phyloP scores from a whole-genome alignment of 2,113 vertebrate genomes.

The Cinclus cinclus region DNA sequence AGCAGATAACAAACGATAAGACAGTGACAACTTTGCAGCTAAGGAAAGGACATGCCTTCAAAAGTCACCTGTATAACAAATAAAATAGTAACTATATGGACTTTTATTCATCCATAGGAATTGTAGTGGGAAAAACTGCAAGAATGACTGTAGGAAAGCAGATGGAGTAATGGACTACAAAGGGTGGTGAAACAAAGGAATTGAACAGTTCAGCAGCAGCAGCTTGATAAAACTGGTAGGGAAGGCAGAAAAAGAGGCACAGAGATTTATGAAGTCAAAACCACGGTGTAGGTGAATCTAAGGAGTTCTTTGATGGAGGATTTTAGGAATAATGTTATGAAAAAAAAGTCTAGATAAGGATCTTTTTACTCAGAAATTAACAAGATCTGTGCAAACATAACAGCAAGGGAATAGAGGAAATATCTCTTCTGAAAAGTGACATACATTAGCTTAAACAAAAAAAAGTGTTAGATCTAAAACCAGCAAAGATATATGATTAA shows the following conservation, averaged over 20 bases:
- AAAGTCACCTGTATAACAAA: not conserved
- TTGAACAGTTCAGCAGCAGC: not conserved
- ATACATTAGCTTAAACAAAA: not conserved
- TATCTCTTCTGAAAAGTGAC: not conserved
- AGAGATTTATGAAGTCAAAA: not conserved
- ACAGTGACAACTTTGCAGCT: not conserved
- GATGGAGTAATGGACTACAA: not conserved
- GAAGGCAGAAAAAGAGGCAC: not conserved
- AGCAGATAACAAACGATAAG: not conserved
- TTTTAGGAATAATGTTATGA: not conserved
- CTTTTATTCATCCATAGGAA: not conserved
- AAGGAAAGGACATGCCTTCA: not conserved
- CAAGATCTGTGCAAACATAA: not conserved
- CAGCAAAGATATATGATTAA: not conserved
- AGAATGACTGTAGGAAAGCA: not conserved
- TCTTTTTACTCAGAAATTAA: not conserved
- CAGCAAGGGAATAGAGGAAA: not conserved
- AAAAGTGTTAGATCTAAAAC: not conserved
- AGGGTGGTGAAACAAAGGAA: not conserved
- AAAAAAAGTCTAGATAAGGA: not conserved
- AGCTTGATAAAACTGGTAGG: not conserved
- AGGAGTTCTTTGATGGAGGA: not conserved
- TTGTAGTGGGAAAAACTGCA: not conserved
- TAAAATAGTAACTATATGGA: not conserved
- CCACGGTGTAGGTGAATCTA: not conserved